Percentiles rank a stretch among this genome's conserved stretches.
These are phyloP conservation scores for Drosophila yakuba DNA, from an alignment of 1,140 invertebrate genomes.

Conservation along the genomic window DNA sequence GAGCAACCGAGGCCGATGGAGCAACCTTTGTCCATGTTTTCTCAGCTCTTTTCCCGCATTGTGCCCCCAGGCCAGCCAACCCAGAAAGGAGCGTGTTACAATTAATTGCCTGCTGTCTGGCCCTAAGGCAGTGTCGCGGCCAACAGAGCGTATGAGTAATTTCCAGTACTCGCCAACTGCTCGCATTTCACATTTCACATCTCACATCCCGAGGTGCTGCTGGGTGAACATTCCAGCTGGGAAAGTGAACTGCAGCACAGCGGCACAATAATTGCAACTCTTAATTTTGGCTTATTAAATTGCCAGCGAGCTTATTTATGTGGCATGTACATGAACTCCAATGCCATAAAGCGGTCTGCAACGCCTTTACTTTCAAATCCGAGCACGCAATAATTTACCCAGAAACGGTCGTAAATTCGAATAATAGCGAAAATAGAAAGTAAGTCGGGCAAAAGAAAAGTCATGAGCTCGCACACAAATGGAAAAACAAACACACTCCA, in stretches of 20 bases:
- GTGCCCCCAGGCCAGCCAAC: constrained; percentile 10
- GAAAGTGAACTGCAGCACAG: constrained; percentile 7
- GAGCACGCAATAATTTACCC: constrained; percentile 56
- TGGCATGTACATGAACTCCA: constrained; percentile 23
- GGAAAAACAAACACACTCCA: constrained; percentile 40
- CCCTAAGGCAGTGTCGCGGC: constrained; percentile 21
- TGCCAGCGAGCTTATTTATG: constrained; percentile 57
- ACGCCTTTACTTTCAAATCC: constrained; percentile 45
- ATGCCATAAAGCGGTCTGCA: constrained; percentile 26
- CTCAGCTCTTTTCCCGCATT: constrained; percentile 10
- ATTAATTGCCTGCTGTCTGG: constrained; percentile 60
- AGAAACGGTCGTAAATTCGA: constrained; percentile 65
- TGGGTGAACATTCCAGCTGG: not conserved
- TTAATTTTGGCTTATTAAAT: constrained; percentile 59
- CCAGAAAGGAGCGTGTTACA: constrained; percentile 50
- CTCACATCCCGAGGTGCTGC: constrained; percentile 11
- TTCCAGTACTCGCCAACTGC: constrained; percentile 15
- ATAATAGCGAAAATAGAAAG: constrained; percentile 57
- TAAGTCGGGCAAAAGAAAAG: constrained; percentile 29
- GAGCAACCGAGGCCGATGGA: constrained; percentile 9
- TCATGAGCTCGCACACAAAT: constrained; percentile 45
- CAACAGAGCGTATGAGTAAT: constrained; percentile 69
- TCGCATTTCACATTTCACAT: constrained; percentile 18
- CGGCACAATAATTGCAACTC: constrained; percentile 37
- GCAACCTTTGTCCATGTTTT: constrained; percentile 45